These are phyloP conservation scores for Gymnopithys bicolor DNA, from an alignment of 2,797 vertebrate genomes.

Conservation along the genomic window DNA sequence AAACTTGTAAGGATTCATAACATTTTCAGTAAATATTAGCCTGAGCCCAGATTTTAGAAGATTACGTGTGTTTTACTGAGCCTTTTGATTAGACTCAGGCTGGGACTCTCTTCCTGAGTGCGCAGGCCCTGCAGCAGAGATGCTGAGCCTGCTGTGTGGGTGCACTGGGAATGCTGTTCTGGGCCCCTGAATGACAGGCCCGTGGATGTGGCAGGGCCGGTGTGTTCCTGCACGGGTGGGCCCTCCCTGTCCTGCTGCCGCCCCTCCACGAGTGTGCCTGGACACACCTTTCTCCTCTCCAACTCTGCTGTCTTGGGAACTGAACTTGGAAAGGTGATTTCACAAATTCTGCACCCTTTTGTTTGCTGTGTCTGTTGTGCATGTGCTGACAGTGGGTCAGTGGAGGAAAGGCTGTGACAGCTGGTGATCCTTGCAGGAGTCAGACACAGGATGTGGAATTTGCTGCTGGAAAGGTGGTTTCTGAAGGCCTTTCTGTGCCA, in stretches of 20 bases:
- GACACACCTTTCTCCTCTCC: accelerated
- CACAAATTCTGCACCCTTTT: background rate
- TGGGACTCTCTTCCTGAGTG: background rate
- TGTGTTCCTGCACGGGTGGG: accelerated
- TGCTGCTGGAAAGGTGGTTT: background rate
- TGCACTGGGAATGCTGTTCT: background rate
- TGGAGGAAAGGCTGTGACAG: background rate
- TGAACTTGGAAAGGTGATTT: background rate
- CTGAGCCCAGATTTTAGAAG: background rate
- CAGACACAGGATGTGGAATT: background rate
- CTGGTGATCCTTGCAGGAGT: background rate
- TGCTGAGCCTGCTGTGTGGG: background rate
- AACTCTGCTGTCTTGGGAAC: background rate
- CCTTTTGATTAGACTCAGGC: background rate
- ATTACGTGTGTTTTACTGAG: background rate
- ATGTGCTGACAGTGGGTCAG: accelerated
- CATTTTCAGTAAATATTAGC: background rate
- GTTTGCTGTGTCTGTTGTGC: accelerated
- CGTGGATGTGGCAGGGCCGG: background rate
- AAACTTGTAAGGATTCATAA: background rate
- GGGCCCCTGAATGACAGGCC: background rate
- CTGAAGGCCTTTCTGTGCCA: background rate
- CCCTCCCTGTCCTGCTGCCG: background rate
- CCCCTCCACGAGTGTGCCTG: accelerated
- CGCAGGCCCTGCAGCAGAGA: background rate